A percentile compares a stretch with the other conserved stretches of the same genome.
These are phyloP conservation scores for Argentina silus DNA, from an alignment of 2,797 vertebrate species.

Conservation along the genomic window DNA sequence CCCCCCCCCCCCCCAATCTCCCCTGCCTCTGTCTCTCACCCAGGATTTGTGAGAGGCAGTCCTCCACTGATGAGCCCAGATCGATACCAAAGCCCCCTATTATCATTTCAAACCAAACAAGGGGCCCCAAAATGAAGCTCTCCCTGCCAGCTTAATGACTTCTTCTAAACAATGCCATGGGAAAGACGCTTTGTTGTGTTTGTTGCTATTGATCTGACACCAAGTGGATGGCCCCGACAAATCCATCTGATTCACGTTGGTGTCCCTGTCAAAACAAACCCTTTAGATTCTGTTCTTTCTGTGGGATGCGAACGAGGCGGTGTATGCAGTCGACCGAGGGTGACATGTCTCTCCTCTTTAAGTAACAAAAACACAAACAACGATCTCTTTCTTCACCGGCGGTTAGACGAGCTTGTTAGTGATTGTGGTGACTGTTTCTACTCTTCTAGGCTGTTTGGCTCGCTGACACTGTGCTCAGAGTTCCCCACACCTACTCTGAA, in stretches of 20 bases:
- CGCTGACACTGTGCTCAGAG: background rate
- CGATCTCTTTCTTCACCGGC: background rate
- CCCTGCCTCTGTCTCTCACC: conserved; percentile 9
- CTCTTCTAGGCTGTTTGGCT: background rate
- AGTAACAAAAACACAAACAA: background rate
- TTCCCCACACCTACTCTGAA: background rate
- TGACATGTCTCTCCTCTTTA: background rate
- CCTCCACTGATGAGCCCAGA: conserved; percentile 61
- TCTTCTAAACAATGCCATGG: conserved; percentile 57
- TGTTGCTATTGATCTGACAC: conserved; percentile 59
- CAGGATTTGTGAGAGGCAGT: conserved; percentile 55
- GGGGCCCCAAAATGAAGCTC: conserved; percentile 57
- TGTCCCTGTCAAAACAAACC: conserved; percentile 48
- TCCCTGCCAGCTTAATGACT: conserved; percentile 62
- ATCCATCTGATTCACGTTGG: conserved; percentile 43
- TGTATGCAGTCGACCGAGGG: conserved; percentile 30
- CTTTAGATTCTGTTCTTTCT: conserved; percentile 43
- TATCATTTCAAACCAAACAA: conserved; percentile 62
- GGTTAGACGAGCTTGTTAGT: no score
- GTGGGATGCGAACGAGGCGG: conserved; percentile 32
- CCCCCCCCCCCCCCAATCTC: background rate
- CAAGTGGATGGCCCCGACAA: conserved; percentile 35
- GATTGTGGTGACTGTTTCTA: no score
- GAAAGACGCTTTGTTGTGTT: conserved; percentile 55
- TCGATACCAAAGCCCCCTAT: conserved; percentile 68